Conservation (phyloP, 2,113 vertebrate species). For the Holacanthus passer region DNA sequence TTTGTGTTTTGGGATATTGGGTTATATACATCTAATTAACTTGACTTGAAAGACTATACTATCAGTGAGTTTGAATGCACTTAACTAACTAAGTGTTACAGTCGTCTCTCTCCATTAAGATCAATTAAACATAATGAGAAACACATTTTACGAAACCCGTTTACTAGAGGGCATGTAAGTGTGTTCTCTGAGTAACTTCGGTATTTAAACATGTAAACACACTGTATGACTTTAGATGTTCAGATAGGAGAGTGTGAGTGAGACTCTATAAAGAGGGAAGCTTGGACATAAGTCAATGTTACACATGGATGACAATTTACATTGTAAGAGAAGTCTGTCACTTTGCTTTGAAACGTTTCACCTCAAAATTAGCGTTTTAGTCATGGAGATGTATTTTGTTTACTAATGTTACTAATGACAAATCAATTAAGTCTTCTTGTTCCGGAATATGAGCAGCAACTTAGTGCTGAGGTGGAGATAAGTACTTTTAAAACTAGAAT, state of each 20-base stretch:
- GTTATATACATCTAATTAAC: background rate
- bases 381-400: background rate
- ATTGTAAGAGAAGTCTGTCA: too few species aligned
- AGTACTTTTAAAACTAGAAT: background rate
- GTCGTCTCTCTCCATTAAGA: background rate
- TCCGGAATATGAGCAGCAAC: background rate
- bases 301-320: too few species aligned
- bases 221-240: too few species aligned
- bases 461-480: background rate
- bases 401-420: too few species aligned
- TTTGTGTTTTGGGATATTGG: background rate
- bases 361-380: background rate
- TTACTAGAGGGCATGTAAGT: too few species aligned
- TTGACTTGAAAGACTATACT: background rate
- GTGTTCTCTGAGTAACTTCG: too few species aligned
- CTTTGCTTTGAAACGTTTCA: too few species aligned
- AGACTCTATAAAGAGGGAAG: too few species aligned
- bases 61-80: background rate
- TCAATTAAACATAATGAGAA: too few species aligned
- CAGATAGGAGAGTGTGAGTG: too few species aligned
- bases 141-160: background rate
- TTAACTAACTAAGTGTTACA: background rate
- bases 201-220: too few species aligned
- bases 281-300: background rate
- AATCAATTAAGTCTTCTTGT: too few species aligned